Evolutionary conservation across 37 sponge, comb jelly and placozoan species (phyloP).

Genomic region (Mnemiopsis leidyi): DNA sequence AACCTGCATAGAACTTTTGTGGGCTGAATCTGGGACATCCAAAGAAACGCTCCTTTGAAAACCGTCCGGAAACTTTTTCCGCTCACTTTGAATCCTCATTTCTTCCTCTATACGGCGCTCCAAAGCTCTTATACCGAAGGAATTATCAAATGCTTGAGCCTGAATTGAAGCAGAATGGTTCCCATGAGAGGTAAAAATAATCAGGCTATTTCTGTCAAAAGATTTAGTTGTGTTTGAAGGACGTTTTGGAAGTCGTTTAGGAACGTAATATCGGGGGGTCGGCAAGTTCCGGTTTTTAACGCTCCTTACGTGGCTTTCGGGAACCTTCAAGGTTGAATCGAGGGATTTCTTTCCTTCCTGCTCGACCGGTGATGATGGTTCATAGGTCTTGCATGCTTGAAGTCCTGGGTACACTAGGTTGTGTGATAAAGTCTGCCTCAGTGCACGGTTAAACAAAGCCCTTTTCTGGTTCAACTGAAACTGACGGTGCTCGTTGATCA

Average conservation of each 20-base stretch:
- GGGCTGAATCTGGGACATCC: background rate
- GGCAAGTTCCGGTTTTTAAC: background rate
- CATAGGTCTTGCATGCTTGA: background rate
- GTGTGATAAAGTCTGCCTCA: background rate
- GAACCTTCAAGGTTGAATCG: no score
- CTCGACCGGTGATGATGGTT: background rate
- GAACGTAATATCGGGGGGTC: background rate
- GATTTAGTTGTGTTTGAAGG: background rate
- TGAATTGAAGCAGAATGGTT: no score
- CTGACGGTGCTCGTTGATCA: slow-evolving; percentile 38
- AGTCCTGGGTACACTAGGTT: background rate
- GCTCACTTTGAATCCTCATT: background rate
- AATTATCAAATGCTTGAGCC: slow-evolving; percentile 6
- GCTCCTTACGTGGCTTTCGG: background rate
- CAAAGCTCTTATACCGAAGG: slow-evolving; percentile 5
- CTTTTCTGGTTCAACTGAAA: slow-evolving; percentile 26
- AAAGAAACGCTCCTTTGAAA: background rate
- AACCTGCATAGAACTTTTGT: background rate
- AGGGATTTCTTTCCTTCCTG: background rate
- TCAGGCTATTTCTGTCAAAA: background rate
- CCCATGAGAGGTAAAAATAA: background rate
- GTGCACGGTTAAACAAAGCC: background rate
- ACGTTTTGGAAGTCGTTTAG: background rate
- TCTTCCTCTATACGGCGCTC: background rate
- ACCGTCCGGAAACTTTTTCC: background rate